Conservation (phyloP, 2,113 vertebrate genomes). For the Hemiscyllium ocellatum region DNA sequence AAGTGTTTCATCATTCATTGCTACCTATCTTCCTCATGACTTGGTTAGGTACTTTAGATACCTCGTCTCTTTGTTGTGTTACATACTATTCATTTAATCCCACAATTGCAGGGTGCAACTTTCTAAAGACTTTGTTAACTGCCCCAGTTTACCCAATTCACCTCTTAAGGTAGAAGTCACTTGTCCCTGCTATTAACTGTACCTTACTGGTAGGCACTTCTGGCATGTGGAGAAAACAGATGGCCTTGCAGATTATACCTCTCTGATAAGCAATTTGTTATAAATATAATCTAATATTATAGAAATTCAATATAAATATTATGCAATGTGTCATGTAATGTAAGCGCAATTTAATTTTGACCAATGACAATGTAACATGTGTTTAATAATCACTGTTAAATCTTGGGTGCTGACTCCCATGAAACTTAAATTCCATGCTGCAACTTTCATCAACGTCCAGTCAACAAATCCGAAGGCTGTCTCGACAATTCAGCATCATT, state of each 20-base stretch:
- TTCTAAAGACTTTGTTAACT: not conserved
- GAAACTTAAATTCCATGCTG: not conserved
- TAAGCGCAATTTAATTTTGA: not conserved
- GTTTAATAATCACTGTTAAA: not conserved
- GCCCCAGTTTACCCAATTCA: not conserved
- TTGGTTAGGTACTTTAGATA: not conserved
- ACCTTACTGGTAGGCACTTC: not conserved
- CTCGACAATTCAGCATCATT: not conserved
- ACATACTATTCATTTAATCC: not conserved
- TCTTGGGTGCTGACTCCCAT: not conserved
- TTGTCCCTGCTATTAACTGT: not conserved
- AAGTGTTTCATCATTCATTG: not conserved
- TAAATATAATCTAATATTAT: too few relatives aligned
- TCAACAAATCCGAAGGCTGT: slow-evolving; percentile 1
- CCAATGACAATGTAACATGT: not conserved
- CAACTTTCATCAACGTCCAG: not conserved
- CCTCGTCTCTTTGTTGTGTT: not conserved
- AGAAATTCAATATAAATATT: too few relatives aligned
- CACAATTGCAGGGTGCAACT: not conserved
- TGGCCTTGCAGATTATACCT: not conserved
- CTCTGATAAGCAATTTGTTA: not conserved
- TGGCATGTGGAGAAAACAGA: not conserved
- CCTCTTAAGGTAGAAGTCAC: not conserved
- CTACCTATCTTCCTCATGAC: not conserved
- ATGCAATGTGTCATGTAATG: too few relatives aligned